Percentiles rank a stretch among this genome's conserved stretches.
Conservation (phyloP, 2,113 vertebrate genomes). For the Cettia cetti region DNA sequence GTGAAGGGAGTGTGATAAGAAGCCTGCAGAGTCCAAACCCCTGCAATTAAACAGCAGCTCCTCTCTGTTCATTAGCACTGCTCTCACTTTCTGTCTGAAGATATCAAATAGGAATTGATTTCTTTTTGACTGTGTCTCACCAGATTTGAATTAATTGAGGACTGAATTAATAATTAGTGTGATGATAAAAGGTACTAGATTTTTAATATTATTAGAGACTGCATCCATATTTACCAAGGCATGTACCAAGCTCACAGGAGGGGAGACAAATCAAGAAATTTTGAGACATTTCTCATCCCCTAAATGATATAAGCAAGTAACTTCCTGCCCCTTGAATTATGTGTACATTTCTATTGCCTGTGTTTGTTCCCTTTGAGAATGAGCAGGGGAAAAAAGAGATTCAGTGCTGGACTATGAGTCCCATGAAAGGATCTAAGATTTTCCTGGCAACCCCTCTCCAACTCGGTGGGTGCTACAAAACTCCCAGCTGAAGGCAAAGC, state of each 20-base stretch:
- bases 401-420: background rate
- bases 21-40: background rate
- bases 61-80: constrained; percentile 2
- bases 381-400: background rate
- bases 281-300: background rate
- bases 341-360: background rate
- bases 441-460: background rate
- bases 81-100: background rate
- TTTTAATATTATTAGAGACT: background rate
- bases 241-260: accelerated
- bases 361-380: background rate
- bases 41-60: background rate
- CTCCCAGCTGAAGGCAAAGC: background rate
- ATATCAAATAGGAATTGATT: background rate
- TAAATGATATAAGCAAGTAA: background rate
- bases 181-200: background rate
- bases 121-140: background rate
- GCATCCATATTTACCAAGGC: background rate
- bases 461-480: background rate
- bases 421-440: background rate
- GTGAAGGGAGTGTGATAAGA: background rate
- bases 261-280: background rate
- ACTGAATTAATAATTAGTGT: background rate
- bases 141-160: background rate
- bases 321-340: background rate